Base-by-base conservation (phyloP, 2,888 invertebrate species). In the Macropis europaea region DNA sequence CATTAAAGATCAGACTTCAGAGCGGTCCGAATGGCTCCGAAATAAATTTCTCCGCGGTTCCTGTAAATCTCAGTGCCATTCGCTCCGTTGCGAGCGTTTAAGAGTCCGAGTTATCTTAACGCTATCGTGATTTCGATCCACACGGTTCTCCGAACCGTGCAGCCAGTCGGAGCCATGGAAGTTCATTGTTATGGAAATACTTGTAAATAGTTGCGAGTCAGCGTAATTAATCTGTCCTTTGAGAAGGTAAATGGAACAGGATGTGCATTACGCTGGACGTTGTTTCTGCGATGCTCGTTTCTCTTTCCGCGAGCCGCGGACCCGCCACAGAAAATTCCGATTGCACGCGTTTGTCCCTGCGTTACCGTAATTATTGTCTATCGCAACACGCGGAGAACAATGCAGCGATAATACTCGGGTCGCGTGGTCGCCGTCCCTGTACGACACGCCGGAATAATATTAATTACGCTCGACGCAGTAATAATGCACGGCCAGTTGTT, bases 401-500 rank as follows among this genome's bases (percentile, higher is more conserved):
- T 13, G 50, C 42, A 11, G 26, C 30, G 9, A 63, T 47, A 34
- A 50, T 43, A 57, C 24, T 40, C 48, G 47, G 17, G 6, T 7
- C 24, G 9, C 15, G 38, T 30, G 22, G 17, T 17, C 4, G n/a
- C 19, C 9, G 15, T 53, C 38, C 24, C 17, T 52, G 15, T 32
- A n/a, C n/a, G 24, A 30, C 34, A 36, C 28, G 36, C 15, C n/a
- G 32, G 15, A 68, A 52, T 36, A 32, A 47, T 59, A 59, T 70
- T 69, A 68, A 70, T 70, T 70, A 50, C 47, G 22, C 32, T 17
- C 7, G 2, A 5, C 5, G 32, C 38, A 34, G 48, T 34, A 67
- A 28, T 36, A 42, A 19, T 1, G n/a, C 24, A 22, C n/a, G 24
- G 50, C 28, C 59, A 53, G 45, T 38, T 47, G 52, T 4, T 4